Conservation (phyloP, 2,888 invertebrate genomes). For the Hypselothyrea guttata region DNA sequence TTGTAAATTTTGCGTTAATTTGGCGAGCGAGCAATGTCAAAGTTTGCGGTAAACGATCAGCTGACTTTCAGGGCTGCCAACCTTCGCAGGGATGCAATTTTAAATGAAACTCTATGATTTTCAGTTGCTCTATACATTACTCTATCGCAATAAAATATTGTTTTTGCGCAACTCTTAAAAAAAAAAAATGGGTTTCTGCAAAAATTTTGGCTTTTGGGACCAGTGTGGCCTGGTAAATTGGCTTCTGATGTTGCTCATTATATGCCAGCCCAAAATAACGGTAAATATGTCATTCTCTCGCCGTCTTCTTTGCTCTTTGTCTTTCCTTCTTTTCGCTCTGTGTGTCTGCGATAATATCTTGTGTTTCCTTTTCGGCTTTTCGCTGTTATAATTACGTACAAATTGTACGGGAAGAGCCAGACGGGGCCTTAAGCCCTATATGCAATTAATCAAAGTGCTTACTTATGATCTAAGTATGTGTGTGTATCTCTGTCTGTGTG, state of each 20-base stretch:
- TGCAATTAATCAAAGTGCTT: slow-evolving; percentile 29
- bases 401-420: slow-evolving; percentile 18
- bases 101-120: no score
- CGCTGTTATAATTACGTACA: slow-evolving; percentile 31
- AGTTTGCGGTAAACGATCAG: no score
- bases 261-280: slow-evolving; percentile 22
- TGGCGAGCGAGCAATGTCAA: no score
- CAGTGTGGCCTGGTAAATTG: slow-evolving; percentile 46
- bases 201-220: no score
- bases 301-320: not conserved
- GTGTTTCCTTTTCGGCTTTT: slow-evolving; percentile 14
- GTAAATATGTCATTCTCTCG: slow-evolving; percentile 1
- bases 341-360: slow-evolving; percentile 6
- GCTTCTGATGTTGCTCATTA: slow-evolving; percentile 45
- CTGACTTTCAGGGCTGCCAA: no score
- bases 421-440: slow-evolving; percentile 11
- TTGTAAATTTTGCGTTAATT: no score
- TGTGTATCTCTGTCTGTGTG: not conserved
- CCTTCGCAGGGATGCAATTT: no score
- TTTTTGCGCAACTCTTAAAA: no score
- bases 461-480: not conserved
- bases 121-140: no score
- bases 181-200: no score
- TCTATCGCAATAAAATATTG: no score
- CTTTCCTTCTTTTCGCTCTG: not conserved